phyloP scores from a whole-genome alignment of 2,888 invertebrate genomes.

The Tuta absoluta region DNA sequence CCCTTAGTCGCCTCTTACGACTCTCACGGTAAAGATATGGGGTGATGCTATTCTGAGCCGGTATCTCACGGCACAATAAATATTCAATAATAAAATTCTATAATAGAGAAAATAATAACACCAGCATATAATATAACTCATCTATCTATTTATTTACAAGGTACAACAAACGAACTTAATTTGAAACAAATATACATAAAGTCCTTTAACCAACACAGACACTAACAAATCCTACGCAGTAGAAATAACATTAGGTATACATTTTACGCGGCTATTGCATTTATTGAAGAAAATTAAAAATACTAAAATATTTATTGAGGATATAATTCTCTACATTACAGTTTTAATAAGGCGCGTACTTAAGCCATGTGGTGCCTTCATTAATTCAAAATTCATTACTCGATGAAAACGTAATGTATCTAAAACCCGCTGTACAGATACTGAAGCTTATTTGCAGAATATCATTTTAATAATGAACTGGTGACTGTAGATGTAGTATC shows the following conservation, averaged over 20 bases:
- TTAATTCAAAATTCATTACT: background rate
- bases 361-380: background rate
- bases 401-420: no score
- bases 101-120: slow-evolving; percentile 37
- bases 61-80: no score
- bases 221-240: slow-evolving; percentile 67
- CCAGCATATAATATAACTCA: slow-evolving; percentile 59
- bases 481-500: no score
- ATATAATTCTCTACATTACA: background rate
- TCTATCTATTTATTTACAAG: slow-evolving; percentile 78
- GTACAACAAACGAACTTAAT: slow-evolving; percentile 70
- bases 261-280: slow-evolving; percentile 20
- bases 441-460: no score
- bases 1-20: no score
- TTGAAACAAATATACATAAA: slow-evolving; percentile 72
- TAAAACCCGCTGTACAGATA: no score
- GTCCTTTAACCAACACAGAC: slow-evolving; percentile 51
- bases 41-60: no score
- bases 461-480: no score
- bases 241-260: slow-evolving; percentile 48
- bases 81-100: no score
- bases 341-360: background rate
- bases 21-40: no score
- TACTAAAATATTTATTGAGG: background rate
- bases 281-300: slow-evolving; percentile 11